Evolutionary conservation across 2,797 vertebrate species (phyloP).

Genomic region (Pantherophis vulpinus): DNA sequence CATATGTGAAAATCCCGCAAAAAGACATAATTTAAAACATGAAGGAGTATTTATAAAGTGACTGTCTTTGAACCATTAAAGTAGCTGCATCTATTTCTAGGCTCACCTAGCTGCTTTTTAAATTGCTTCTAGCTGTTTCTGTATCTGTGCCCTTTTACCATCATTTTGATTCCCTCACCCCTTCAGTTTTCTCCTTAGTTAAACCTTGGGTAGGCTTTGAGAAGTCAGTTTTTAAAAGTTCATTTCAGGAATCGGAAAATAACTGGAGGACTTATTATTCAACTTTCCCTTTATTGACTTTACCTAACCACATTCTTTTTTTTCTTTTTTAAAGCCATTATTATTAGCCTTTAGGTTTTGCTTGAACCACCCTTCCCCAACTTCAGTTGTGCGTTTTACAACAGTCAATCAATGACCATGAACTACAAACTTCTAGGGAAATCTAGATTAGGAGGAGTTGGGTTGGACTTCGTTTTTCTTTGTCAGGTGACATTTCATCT

Average conservation of each 20-base stretch:
- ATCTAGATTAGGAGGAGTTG: neutral
- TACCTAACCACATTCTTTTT: neutral
- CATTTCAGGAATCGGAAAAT: neutral
- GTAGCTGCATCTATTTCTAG: neutral
- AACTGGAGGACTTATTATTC: neutral
- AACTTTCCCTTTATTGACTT: neutral
- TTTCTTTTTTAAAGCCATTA: neutral
- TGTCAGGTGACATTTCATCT: neutral
- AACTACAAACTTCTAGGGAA: neutral
- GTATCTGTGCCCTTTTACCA: neutral
- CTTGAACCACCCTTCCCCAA: neutral
- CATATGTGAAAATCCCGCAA: neutral
- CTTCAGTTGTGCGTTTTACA: neutral
- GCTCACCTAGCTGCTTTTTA: neutral
- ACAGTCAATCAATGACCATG: neutral
- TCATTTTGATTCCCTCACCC: neutral
- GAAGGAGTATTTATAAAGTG: neutral
- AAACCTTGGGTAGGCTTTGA: neutral
- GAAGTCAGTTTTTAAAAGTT: neutral
- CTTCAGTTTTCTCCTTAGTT: neutral
- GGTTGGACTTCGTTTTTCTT: neutral
- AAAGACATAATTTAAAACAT: neutral
- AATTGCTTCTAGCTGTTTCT: neutral
- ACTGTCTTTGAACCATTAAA: neutral
- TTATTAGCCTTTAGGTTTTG: neutral